Evolutionary conservation across 2,113 vertebrate genomes (phyloP).

Genomic region (Diadophis punctatus): DNA sequence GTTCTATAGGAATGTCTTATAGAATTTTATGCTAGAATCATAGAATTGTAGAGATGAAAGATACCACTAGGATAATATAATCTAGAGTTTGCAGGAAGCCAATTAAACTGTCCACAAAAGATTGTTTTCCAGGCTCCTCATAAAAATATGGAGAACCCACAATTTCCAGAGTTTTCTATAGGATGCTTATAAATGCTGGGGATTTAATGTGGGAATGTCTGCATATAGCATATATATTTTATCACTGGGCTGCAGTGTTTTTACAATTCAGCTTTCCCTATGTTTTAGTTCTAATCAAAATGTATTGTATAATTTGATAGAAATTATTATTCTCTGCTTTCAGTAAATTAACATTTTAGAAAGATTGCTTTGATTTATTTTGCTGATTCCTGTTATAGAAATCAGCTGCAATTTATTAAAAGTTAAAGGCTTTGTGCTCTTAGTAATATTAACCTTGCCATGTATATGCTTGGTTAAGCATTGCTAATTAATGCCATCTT

Average conservation of each 20-base stretch:
- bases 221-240: too few relatives aligned
- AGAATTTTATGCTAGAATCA: neutral
- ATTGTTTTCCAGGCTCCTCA: neutral
- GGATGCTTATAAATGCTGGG: neutral
- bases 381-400: neutral
- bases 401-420: neutral
- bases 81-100: too few relatives aligned
- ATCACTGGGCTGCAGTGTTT: neutral
- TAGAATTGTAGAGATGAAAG: neutral
- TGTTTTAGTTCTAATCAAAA: neutral
- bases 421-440: neutral
- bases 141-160: neutral
- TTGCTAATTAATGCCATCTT: neutral
- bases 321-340: neutral
- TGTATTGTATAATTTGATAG: neutral
- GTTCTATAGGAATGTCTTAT: neutral
- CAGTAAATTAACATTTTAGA: neutral
- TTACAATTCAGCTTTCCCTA: neutral
- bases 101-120: neutral
- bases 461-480: neutral
- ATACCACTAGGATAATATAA: neutral
- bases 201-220: too few relatives aligned
- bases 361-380: neutral
- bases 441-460: neutral
- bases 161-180: neutral